Percentiles rank a stretch among this genome's conserved stretches.
These are phyloP conservation scores for Cyanoderma ruficeps DNA, from an alignment of 2,113 vertebrate genomes.

Conservation along the genomic window DNA sequence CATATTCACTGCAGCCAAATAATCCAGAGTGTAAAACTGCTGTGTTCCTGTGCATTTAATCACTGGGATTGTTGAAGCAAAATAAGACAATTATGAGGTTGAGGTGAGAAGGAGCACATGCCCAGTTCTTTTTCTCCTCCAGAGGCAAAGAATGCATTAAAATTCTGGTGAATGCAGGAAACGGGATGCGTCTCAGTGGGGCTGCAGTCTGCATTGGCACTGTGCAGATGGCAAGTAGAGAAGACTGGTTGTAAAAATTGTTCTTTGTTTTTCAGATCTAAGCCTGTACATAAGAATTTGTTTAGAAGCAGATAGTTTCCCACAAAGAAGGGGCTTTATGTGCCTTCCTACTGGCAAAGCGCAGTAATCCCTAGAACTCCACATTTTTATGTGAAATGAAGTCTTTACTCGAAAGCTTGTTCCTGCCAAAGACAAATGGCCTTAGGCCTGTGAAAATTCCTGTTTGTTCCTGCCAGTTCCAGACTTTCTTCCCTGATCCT, in stretches of 20 bases:
- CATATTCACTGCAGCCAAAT: neutral
- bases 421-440: constrained; percentile 5
- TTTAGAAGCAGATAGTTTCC: neutral
- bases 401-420: neutral
- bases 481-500: neutral
- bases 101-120: neutral
- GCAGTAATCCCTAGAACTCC: neutral
- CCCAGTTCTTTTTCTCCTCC: neutral
- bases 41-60: neutral
- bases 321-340: neutral
- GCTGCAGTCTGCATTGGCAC: neutral
- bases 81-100: neutral
- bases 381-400: neutral
- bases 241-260: neutral
- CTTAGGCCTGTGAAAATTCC: neutral
- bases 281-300: neutral
- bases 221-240: neutral
- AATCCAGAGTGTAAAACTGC: neutral
- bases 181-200: neutral
- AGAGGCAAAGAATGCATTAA: neutral
- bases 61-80: neutral
- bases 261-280: neutral
- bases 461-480: neutral
- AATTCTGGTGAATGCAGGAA: neutral
- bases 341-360: neutral